Evolutionary conservation across 2,797 vertebrate species (phyloP), one percentile per base, ranked within the genome.

Genomic region (Notamacropus eugenii): DNA sequence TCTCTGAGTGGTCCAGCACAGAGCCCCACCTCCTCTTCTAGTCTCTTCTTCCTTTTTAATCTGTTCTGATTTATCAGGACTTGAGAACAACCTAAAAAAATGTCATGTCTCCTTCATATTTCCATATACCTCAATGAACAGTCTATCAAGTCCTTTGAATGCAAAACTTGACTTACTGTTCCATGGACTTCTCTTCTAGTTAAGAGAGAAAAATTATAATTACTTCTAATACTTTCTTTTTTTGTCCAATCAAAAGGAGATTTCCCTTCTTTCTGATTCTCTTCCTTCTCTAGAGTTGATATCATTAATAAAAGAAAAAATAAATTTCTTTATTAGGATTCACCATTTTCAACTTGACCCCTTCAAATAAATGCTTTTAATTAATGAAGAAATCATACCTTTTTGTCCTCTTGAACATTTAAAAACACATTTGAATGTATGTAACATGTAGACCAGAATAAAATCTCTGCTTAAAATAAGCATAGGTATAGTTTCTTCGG

Each of bases 381-480:
- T 96, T 94, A 67, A 94, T 95, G 91, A 95, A 92, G 13, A 62
- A 91, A 28, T 56, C 93, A 62, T 12, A 94, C 24, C 9, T 91
- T 55, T 52, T 93, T 82, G 87, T 31, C 50, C 54, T n/a, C n/a
- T n/a, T n/a, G n/a, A n/a, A n/a, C n/a, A n/a, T 94, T 95, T 50
- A 46, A 91, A 97, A 96, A 92, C 27, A 91, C 52, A 56, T 34
- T 94, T 93, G 91, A 94, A 93, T 59, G 59, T 9, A 58, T 82
- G 54, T 19, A 95, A 92, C 56, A 95, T 29, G 1, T 13, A n/a
- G 62, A 67, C 19, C 5, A n/a, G 14, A 67, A 67, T n/a, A 67
- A 16, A 67, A n/a, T n/a, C 4, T 67, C 62, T 19, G 87, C 90
- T 58, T 91, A 55, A 74, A 87, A 54, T 29, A 91, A 4, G 96